Percentiles rank a stretch among this genome's conserved stretches.
Evolutionary conservation across 2,888 invertebrate genomes (phyloP).

Genomic region (Myopa testacea): DNA sequence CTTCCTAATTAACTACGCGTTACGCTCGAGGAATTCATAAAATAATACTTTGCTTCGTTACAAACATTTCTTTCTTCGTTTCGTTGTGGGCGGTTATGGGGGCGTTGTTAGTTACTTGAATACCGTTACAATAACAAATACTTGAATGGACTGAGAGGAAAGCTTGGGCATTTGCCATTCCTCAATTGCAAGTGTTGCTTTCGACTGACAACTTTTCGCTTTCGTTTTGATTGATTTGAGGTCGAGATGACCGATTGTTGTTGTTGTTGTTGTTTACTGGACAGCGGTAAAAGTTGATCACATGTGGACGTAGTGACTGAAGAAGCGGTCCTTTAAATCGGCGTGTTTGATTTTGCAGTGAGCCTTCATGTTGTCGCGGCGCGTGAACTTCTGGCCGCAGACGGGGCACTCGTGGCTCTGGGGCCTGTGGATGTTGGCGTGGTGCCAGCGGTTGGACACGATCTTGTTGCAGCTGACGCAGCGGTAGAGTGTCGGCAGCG

Average conservation of each 20-base stretch:
- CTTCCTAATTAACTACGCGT: neutral
- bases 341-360: slow-evolving; percentile 74
- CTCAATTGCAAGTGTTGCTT: neutral
- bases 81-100: neutral
- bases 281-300: slow-evolving; percentile 68
- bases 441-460: slow-evolving; percentile 75
- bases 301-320: slow-evolving; percentile 70
- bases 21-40: slow-evolving; percentile 30
- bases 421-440: slow-evolving; percentile 73
- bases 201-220: neutral
- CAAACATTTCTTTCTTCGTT: slow-evolving; percentile 12
- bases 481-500: slow-evolving; percentile 70
- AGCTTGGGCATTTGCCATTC: neutral
- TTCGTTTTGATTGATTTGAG: neutral
- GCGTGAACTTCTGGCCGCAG: slow-evolving; percentile 73
- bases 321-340: slow-evolving; percentile 69
- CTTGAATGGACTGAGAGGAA: neutral
- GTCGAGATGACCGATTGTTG: neutral
- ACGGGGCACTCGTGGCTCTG: slow-evolving; percentile 73
- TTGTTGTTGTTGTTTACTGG: slow-evolving; percentile 52
- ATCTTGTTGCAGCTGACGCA: slow-evolving; percentile 74
- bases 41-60: slow-evolving; percentile 33
- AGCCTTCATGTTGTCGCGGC: slow-evolving; percentile 75
- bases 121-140: slow-evolving; percentile 18
- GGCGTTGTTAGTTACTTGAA: neutral